Conservation (phyloP, 2,888 invertebrate genomes). For the Eustalomyia histrio region DNA sequence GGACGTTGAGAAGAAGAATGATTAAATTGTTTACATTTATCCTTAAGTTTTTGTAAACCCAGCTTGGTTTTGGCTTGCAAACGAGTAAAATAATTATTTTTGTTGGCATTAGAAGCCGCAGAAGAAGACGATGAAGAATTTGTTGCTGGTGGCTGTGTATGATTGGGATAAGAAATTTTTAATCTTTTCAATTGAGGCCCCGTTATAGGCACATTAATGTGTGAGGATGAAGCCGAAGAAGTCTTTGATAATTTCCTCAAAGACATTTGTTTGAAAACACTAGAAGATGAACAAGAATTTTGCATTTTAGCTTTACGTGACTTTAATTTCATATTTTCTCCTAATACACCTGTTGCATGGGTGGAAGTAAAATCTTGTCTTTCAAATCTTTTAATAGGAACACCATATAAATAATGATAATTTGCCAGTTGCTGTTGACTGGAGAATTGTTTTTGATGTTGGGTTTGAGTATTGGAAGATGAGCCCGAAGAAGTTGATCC, state of each 20-base stretch:
- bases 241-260: conserved; percentile 70
- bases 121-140: conserved; percentile 39
- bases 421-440: conserved; percentile 49
- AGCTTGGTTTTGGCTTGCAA: conserved; percentile 77
- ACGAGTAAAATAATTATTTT: conserved; percentile 74
- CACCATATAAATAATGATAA: conserved; percentile 73
- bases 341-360: no score
- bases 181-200: conserved; percentile 74
- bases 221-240: conserved; percentile 47
- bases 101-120: conserved; percentile 25
- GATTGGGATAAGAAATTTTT: conserved; percentile 78
- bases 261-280: conserved; percentile 74
- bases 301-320: conserved; percentile 60
- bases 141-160: conserved; percentile 73
- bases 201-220: conserved; percentile 55
- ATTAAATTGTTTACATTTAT: conserved; percentile 78
- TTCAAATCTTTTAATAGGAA: conserved; percentile 75
- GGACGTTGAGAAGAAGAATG: conserved; percentile 48
- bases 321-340: neutral
- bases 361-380: conserved; percentile 73
- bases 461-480: conserved; percentile 2
- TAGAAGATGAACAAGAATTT: conserved; percentile 50
- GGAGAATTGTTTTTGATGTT: conserved; percentile 17
- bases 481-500: conserved; percentile 28
- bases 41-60: conserved; percentile 76